Evolutionary conservation across 2,113 vertebrate genomes (phyloP), one percentile per base, ranked within the genome.

Genomic region (Amphiprion percula): DNA sequence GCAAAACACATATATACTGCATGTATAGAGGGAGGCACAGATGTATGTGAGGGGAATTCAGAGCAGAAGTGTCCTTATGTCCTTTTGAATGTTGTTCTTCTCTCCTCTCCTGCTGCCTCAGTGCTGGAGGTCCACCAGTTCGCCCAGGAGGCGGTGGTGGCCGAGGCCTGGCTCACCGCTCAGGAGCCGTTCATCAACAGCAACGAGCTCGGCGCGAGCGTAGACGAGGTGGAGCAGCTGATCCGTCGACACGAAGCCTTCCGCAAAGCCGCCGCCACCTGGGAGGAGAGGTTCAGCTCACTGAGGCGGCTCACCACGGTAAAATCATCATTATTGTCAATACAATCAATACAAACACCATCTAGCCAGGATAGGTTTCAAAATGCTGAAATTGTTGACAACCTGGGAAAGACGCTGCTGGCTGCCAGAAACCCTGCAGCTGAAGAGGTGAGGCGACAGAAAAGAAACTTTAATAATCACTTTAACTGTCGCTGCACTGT

Each of bases 101-200:
- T 53, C 24, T 37, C 10, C 30, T 33, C 11, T 65, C 59, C 28
- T 60, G 2, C 9, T 2, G 16, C 10, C 3, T 28, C 66, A 99
- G 98, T 96, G 96, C 85, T 97, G 88, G 97, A 99, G 89, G 96
- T 99, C 3, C 97, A 98, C 82, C 98, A 99, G 92, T 99, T 99
- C 23, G 97, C 97, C 10, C 98, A 99, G 94, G 98, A 99, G 83
- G 97, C 97, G 0, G 96, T 97, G 80, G 97, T 98, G 85, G 97
- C 97, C 0, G 97, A 99, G 4, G 97, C 98, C 0, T 99, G 98
- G 98, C 92, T 99, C 54, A 96, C 95, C 0, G 96, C 97, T 2
- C 98, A 99, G 90, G 97, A 99, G 88, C 96, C 97, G 0, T 90
- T 99, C 37, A 89, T 99, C 63, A 95, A 73, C 94, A 99, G 97